Percentiles rank a stretch among this genome's conserved stretches.
These are phyloP conservation scores for Myopa testacea DNA, from an alignment of 2,888 invertebrate species.

Conservation along the genomic window DNA sequence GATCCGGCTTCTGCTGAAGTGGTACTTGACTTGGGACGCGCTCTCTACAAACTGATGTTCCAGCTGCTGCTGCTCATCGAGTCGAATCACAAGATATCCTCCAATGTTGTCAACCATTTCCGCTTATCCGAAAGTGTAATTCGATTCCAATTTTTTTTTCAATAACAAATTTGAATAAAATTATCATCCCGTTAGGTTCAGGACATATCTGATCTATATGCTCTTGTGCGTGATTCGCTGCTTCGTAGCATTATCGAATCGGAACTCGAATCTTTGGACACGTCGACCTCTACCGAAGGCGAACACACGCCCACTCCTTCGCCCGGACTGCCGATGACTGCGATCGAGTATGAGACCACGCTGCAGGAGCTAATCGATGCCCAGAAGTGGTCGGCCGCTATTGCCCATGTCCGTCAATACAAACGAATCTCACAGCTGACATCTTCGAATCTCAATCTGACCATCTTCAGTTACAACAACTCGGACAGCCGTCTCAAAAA, in stretches of 20 bases:
- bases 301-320: slow-evolving; percentile 76
- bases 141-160: slow-evolving; percentile 17
- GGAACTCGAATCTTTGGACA: slow-evolving; percentile 70
- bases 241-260: slow-evolving; percentile 73
- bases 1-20: slow-evolving; percentile 77
- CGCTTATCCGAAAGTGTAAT: slow-evolving; percentile 73
- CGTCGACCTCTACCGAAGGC: slow-evolving; percentile 71
- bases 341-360: slow-evolving; percentile 63
- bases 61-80: slow-evolving; percentile 91
- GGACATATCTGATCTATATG: slow-evolving; percentile 75
- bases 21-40: slow-evolving; percentile 84
- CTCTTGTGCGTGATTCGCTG: slow-evolving; percentile 72
- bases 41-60: slow-evolving; percentile 92
- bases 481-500: slow-evolving; percentile 63
- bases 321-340: slow-evolving; percentile 69
- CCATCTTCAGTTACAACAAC: slow-evolving; percentile 59
- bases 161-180: neutral
- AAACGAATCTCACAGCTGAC: slow-evolving; percentile 70
- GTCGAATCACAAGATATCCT: slow-evolving; percentile 85
- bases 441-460: slow-evolving; percentile 68
- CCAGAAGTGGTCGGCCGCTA: slow-evolving; percentile 78
- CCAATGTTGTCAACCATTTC: slow-evolving; percentile 73
- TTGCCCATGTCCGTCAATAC: slow-evolving; percentile 76
- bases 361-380: slow-evolving; percentile 67
- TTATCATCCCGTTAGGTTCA: slow-evolving; percentile 69